Evolutionary conservation across 2,113 vertebrate species (phyloP), one percentile per base, ranked within the genome.

Genomic region (Falcunculus frontatus): DNA sequence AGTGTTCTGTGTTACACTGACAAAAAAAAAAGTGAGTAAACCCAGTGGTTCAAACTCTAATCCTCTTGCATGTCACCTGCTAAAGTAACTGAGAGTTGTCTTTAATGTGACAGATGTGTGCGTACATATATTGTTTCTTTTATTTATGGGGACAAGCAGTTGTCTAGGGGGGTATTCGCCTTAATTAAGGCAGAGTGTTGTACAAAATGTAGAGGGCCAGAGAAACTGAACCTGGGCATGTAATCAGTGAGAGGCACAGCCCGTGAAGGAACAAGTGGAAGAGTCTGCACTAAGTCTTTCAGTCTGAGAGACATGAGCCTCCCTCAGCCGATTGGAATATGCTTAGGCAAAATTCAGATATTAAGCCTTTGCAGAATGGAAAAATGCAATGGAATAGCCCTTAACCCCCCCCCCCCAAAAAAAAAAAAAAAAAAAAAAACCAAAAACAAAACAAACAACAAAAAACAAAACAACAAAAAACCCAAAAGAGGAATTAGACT

Each of bases 321-420:
- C 18, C 26, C 15, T 75, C 35, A 50, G 12, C 26, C 18, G 35
- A 0, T 0, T 62, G 30, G 7, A 55, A n/a, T 69, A 26, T 1
- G 0, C 26, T 72, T 57, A 37, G 20, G 33, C 13, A 79, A 72
- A 91, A 65, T 29, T 39, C 53, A 53, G 49, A 27, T 56, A 63
- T 18, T 73, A 70, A 78, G 19, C 52, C n/a, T 68, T 79, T 63
- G 35, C 37, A 35, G 47, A 77, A 70, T 39, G 33, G 20, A 74
- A 15, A 18, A 50, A 29, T 49, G 25, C 11, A 44, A 32, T 53
- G 33, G 8, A 62, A 21, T 46, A 72, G 9, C 25, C 25, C 10
- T 60, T 12, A 63, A n/a, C n/a, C n/a, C n/a, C n/a, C n/a, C n/a
- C n/a, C n/a, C n/a, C n/a, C n/a, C n/a, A n/a, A n/a, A n/a, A n/a